These are phyloP conservation scores for Meandrusa payeni DNA, from an alignment of 2,888 invertebrate species.

Conservation along the genomic window DNA sequence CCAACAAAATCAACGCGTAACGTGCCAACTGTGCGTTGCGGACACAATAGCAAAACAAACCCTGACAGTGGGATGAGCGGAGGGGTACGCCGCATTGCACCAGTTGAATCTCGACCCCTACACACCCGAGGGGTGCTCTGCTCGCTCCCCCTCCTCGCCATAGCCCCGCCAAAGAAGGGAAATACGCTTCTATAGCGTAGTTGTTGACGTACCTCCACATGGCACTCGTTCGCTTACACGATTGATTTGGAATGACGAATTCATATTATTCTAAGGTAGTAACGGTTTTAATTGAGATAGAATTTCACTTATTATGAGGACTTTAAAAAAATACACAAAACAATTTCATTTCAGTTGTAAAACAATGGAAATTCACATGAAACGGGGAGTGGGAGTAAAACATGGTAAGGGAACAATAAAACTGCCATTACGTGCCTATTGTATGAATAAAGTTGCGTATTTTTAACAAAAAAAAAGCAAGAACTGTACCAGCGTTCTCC, in stretches of 20 bases:
- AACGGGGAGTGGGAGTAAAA: slow-evolving; percentile 8
- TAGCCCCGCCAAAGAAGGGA: slow-evolving; percentile 28
- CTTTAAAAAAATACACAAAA: too few relatives aligned
- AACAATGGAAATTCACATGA: slow-evolving; percentile 18
- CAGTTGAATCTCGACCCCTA: slow-evolving; percentile 75
- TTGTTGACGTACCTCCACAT: slow-evolving; percentile 61
- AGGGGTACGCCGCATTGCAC: slow-evolving; percentile 75
- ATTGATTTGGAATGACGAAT: slow-evolving; percentile 33
- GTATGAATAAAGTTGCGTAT: slow-evolving; percentile 9
- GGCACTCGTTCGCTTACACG: slow-evolving; percentile 37
- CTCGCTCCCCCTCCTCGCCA: slow-evolving; percentile 29
- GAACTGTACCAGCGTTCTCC: too few relatives aligned
- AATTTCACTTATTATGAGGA: too few relatives aligned
- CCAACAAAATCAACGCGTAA: slow-evolving; percentile 51
- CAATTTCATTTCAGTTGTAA: slow-evolving; percentile 8
- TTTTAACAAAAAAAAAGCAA: slow-evolving; percentile 9
- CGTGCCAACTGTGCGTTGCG: slow-evolving; percentile 48
- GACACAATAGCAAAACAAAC: slow-evolving; percentile 57
- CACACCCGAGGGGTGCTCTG: slow-evolving; percentile 33
- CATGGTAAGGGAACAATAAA: slow-evolving; percentile 14
- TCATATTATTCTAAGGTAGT: too few relatives aligned
- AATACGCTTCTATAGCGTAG: slow-evolving; percentile 42
- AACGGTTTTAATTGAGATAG: too few relatives aligned
- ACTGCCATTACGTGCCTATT: slow-evolving; percentile 18
- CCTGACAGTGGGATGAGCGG: slow-evolving; percentile 51